Conservation (phyloP, 2,888 invertebrate species). For the Erynnis tages region DNA sequence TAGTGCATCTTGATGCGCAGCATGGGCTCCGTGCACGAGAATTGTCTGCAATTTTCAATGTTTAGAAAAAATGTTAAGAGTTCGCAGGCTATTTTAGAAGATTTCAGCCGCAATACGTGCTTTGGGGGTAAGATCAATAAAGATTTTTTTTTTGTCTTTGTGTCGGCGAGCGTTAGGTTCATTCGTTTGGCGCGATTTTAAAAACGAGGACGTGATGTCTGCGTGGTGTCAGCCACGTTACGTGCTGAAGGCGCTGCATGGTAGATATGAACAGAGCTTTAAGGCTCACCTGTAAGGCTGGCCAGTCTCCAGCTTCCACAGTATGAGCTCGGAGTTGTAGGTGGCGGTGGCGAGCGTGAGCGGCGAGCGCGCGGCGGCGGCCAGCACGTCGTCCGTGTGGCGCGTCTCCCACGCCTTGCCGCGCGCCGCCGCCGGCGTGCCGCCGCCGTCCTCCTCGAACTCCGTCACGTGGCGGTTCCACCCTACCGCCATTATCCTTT, state of each 20-base stretch:
- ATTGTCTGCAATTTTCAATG: conserved; percentile 49
- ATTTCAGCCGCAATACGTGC: too few species aligned
- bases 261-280: background rate
- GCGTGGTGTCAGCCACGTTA: too few species aligned
- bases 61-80: background rate
- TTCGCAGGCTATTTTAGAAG: too few species aligned
- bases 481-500: conserved; percentile 87
- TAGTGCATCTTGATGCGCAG: conserved; percentile 81
- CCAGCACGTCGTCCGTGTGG: conserved; percentile 88
- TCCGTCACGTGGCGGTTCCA: conserved; percentile 89
- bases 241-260: too few species aligned
- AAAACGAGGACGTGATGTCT: too few species aligned
- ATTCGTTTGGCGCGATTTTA: too few species aligned
- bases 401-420: conserved; percentile 87
- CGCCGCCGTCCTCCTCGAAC: conserved; percentile 75
- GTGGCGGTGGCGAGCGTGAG: conserved; percentile 88
- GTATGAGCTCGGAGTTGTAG: conserved; percentile 89
- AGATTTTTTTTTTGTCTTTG: too few species aligned
- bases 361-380: conserved; percentile 84
- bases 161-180: too few species aligned
- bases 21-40: conserved; percentile 79
- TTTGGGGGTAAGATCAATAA: too few species aligned
- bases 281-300: conserved; percentile 82
- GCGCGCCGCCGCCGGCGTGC: conserved; percentile 53
- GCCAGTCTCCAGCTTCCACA: conserved; percentile 92